Conservation (phyloP, 1,140 invertebrate genomes). For the Achatina immaculata region DNA sequence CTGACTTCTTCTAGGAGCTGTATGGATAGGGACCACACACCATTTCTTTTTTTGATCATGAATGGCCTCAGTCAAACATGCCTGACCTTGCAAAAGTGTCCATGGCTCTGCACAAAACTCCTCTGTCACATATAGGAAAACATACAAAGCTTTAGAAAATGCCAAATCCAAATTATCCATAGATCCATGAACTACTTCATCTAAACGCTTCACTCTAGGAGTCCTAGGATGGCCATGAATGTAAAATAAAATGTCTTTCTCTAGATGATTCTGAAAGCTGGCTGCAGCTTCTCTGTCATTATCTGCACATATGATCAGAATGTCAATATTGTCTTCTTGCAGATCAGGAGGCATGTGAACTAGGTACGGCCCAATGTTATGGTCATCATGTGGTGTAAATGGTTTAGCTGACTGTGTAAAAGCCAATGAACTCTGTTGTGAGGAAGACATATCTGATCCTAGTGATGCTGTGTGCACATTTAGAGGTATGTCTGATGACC, state of each 20-base stretch:
- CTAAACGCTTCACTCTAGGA: conserved; percentile 26
- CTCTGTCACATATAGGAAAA: conserved; percentile 28
- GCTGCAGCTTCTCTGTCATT: background rate
- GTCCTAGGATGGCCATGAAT: background rate
- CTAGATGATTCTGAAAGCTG: conserved; percentile 7
- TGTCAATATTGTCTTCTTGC: conserved; percentile 21
- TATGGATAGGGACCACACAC: conserved; percentile 31
- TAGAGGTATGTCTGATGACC: background rate
- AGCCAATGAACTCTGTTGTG: background rate
- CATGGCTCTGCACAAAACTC: conserved; percentile 1
- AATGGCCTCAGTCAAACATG: conserved; percentile 12
- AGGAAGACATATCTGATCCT: background rate
- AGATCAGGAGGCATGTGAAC: background rate
- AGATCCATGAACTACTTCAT: conserved; percentile 7
- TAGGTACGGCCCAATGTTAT: background rate
- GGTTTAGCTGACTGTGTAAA: conserved; percentile 13
- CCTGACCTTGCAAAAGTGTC: conserved; percentile 23
- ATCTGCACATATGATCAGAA: conserved; percentile 27
- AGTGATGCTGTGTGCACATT: background rate
- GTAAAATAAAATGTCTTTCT: conserved; percentile 16
- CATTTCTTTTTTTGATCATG: conserved; percentile 10
- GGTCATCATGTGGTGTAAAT: background rate
- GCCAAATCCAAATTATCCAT: conserved; percentile 30
- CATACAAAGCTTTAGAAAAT: conserved; percentile 33
- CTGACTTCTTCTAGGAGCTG: background rate